Conservation (phyloP, 2,113 vertebrate species). For the Serilophus lunatus region DNA sequence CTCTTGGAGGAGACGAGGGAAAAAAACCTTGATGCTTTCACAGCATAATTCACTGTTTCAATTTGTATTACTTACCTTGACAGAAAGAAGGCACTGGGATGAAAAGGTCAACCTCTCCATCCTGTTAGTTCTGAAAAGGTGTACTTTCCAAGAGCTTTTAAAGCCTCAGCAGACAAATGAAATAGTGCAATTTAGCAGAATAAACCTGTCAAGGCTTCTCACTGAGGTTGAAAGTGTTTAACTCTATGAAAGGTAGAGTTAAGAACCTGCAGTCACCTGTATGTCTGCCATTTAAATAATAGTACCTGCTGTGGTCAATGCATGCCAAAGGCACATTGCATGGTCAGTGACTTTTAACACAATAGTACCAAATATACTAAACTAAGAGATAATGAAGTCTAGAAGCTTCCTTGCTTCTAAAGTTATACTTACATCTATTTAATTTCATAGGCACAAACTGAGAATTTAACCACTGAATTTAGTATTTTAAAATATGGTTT, state of each 20-base stretch:
- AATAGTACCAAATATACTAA: not conserved
- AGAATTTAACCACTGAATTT: not conserved
- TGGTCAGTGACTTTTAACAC: not conserved
- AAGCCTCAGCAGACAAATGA: not conserved
- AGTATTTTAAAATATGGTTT: not conserved
- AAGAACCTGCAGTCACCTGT: not conserved
- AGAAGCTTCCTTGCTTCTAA: not conserved
- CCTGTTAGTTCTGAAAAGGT: not conserved
- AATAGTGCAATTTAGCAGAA: not conserved
- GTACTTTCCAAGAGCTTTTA: not conserved
- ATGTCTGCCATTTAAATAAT: not conserved
- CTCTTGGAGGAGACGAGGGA: not conserved
- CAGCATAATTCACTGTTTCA: not conserved
- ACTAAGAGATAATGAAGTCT: not conserved
- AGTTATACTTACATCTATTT: not conserved
- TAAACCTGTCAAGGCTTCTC: not conserved
- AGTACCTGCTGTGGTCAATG: not conserved
- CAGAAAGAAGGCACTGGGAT: not conserved
- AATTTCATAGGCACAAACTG: not conserved
- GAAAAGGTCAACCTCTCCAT: not conserved
- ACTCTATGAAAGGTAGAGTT: not conserved
- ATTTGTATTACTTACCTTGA: not conserved
- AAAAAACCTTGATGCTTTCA: not conserved
- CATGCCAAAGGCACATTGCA: not conserved
- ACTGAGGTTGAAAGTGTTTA: not conserved